Percentiles rank a stretch among this genome's conserved stretches.
phyloP scores from a whole-genome alignment of 1,140 invertebrate genomes.

The Delia radicum region DNA sequence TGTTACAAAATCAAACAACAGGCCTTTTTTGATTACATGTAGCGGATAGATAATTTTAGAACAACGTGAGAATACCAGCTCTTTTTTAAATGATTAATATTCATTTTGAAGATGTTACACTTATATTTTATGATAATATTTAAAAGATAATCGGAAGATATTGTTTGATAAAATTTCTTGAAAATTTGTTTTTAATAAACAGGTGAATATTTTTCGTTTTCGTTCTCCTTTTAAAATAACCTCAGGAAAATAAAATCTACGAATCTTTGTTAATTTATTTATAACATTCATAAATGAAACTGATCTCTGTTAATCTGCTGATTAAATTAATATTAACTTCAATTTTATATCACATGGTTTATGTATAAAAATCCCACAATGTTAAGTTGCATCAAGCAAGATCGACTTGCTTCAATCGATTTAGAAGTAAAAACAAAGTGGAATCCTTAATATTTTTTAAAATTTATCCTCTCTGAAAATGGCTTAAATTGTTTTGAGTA shows the following conservation, averaged over 20 bases:
- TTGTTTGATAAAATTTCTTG: background rate
- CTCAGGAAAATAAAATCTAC: background rate
- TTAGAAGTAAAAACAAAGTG: too few relatives aligned
- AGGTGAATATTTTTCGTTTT: background rate
- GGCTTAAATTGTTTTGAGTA: too few relatives aligned
- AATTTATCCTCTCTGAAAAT: too few relatives aligned
- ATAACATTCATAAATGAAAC: background rate
- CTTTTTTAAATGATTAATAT: background rate
- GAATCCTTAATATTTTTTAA: too few relatives aligned
- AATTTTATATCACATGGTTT: background rate
- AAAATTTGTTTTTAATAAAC: background rate
- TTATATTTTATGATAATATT: background rate
- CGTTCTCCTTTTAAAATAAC: background rate
- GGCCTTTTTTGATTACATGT: background rate
- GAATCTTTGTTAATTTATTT: background rate
- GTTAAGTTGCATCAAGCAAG: too few relatives aligned
- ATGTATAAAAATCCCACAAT: too few relatives aligned
- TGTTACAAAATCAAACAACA: constrained; percentile 3
- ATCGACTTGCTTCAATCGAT: too few relatives aligned
- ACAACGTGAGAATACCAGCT: background rate
- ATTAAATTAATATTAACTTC: background rate
- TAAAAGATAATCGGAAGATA: background rate
- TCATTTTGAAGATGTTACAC: background rate
- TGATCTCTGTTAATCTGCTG: background rate
- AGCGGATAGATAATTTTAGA: background rate